Evolutionary conservation across 1,140 invertebrate species (phyloP).

Genomic region (Achatina immaculata): DNA sequence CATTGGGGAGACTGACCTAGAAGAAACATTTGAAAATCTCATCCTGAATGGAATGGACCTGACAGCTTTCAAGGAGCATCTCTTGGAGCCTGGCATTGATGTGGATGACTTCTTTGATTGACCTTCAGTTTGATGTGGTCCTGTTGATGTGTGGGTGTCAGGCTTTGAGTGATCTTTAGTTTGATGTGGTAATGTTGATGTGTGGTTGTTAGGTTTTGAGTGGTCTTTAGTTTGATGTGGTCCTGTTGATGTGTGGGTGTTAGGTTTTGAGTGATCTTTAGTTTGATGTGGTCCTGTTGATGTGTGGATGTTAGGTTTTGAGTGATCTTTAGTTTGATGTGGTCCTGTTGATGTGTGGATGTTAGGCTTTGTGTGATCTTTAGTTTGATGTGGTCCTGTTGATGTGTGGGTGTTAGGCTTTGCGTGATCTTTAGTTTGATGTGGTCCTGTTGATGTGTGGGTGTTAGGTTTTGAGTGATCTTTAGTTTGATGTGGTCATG

Average conservation of each 20-base stretch:
- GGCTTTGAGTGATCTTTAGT: neutral
- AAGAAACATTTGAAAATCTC: slow-evolving; percentile 98
- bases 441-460: no score
- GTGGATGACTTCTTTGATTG: slow-evolving; percentile 99
- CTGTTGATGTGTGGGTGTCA: neutral
- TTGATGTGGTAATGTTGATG: neutral
- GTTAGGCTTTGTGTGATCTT: neutral
- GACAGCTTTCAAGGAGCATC: slow-evolving; percentile 87
- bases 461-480: no score
- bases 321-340: neutral
- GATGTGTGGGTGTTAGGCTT: neutral
- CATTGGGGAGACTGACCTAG: slow-evolving; percentile 96
- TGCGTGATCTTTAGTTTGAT: no score
- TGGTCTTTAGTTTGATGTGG: neutral
- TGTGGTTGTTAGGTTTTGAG: neutral
- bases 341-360: neutral
- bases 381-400: neutral
- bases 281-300: neutral
- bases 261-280: neutral
- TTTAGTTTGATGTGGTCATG: no score
- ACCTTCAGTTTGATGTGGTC: neutral
- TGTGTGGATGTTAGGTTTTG: neutral
- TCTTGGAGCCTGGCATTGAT: slow-evolving; percentile 95
- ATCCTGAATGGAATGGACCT: slow-evolving; percentile 96
- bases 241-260: neutral